Evolutionary conservation across 2,888 invertebrate species (phyloP).

Genomic region (Calameuta filiformis): DNA sequence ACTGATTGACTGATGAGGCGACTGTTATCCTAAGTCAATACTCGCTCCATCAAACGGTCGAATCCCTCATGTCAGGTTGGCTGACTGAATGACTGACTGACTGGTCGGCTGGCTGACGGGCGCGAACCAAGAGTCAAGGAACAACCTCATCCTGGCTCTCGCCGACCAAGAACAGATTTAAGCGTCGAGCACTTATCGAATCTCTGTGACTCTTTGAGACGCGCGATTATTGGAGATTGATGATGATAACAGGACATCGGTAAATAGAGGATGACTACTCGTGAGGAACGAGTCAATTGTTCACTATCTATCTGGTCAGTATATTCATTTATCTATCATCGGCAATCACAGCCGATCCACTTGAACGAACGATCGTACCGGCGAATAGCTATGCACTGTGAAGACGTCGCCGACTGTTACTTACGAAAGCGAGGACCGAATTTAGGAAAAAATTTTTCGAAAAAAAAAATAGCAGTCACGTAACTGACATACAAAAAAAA

Average conservation of each 20-base stretch:
- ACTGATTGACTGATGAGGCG: slow-evolving; percentile 65
- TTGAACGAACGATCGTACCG: background rate
- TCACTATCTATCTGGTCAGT: background rate
- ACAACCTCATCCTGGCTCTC: slow-evolving; percentile 15
- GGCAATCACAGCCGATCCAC: background rate
- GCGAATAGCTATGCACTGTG: background rate
- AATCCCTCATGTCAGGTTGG: slow-evolving; percentile 35
- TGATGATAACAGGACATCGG: slow-evolving; percentile 1
- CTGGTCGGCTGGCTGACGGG: background rate
- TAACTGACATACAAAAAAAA: background rate
- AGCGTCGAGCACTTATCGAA: slow-evolving; percentile 20
- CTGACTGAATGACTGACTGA: background rate
- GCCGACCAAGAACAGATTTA: slow-evolving; percentile 14
- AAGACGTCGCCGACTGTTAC: background rate
- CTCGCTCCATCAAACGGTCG: slow-evolving; percentile 62
- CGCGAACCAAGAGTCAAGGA: background rate
- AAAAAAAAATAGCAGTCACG: background rate
- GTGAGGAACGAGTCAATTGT: background rate
- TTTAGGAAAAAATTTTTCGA: background rate
- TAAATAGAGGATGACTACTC: background rate
- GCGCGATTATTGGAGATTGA: slow-evolving; percentile 2
- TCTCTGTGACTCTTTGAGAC: slow-evolving; percentile 4
- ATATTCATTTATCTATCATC: background rate
- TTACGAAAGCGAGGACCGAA: too few relatives aligned
- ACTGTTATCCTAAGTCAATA: slow-evolving; percentile 66